Base-by-base conservation (phyloP, 2,797 vertebrate genomes). In the Rhinella marina region DNA sequence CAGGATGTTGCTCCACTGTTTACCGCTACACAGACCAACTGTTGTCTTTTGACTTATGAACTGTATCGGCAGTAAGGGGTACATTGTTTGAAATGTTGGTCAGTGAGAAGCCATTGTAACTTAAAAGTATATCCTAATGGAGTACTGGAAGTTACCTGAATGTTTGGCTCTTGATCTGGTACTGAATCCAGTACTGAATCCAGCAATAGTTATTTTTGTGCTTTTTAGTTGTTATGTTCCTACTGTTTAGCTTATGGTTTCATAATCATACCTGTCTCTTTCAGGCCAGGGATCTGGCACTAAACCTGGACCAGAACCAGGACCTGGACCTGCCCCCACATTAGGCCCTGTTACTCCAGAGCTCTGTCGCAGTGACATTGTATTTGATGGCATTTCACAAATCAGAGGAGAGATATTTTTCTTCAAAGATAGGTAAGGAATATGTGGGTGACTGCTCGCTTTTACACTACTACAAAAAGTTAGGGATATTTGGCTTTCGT, bases 331-430 rank as follows among this genome's bases (percentile, higher is more conserved):
- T 68, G 92, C 95, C 29, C 98, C 98, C 5, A 98, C 98, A 0
- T 95, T 96, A 86, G 97, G 96, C 48, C 98, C 98, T 0, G 94
- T 99, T 84, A 99, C 98, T 27, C 98, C 98, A 16, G 96, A 98
- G 90, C 92, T 99, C 90, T 99, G 98, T 90, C 95, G 91, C 78
- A 96, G 97, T 0, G 96, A 97, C 61, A 93, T 99, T 41, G 88
- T 98, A 81, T 99, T 99, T 90, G 98, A 99, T 89, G 97, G 97
- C 81, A 93, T 98, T 0, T 94, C 97, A 80, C 97, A 99, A 93
- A 97, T 99, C 88, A 96, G 98, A 92, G 98, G 98, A 90, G 98
- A 99, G 93, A 97, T 93, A 0, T 99, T 99, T 95, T 99, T 99
- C 95, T 99, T 99, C 93, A 99, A 98, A 93, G 97, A 99, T 90